Base-by-base conservation (phyloP, 2,797 vertebrate species). In the Pseudomugil gertrudae region DNA sequence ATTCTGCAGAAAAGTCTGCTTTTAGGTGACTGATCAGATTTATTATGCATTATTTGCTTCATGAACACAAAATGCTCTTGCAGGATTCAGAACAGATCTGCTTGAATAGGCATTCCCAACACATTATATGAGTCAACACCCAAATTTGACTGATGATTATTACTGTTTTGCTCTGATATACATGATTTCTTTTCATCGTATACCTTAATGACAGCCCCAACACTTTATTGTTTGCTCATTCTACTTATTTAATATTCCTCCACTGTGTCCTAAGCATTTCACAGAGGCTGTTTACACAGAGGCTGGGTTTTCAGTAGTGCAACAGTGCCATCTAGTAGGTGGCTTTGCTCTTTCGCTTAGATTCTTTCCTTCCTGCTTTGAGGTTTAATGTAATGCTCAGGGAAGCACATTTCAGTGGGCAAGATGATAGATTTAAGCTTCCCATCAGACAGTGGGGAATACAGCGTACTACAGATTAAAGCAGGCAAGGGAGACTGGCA, bases 261-360 rank as follows among this genome's bases (percentile, higher is more conserved):
- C 63, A 69, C 62, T 55, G 81, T 68, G 76, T 76, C 85, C 68
- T 76, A 71, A 79, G 62, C 69, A 48, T 47, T 67, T 59, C 71
- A 74, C 38, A 54, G 15, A 75, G 35, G 32, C 53, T 27, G 45
- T 58, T 36, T 30, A 32, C 61, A 40, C 17, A 15, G 14, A 9
- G 51, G 53, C 50, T 26, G 53, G 43, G 5, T 56, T 56, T 87
- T 52, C 21, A 40, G 75, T 90, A 84, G 80, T 78, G 69, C 92
- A 93, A 95, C 93, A 94, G 91, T 94, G 93, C 93, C 94, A 94
- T 92, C 94, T 95, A 94, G 93, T 87, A 90, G 91, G 86, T 59
- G 35, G 63, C 63, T 78, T 24, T 10, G 9, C 63, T 59, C 68
- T 33, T 58, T 51, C 30, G 9, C 55, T 50, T 63, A 51, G 38